These are phyloP conservation scores for Picathartes gymnocephalus DNA, from an alignment of 2,113 vertebrate species.

Conservation along the genomic window DNA sequence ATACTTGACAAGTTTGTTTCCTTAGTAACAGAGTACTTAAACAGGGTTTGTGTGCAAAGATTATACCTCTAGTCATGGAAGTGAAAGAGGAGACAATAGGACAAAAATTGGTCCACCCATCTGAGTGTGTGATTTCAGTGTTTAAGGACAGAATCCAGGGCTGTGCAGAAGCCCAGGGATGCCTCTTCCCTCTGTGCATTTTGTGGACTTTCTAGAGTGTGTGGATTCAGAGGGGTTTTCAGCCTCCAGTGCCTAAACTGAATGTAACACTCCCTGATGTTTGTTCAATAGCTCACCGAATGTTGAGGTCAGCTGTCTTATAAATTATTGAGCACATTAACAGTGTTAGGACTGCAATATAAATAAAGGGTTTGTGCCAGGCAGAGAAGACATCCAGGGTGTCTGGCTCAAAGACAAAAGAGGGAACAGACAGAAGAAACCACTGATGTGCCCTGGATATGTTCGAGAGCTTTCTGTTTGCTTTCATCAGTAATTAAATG, in stretches of 20 bases:
- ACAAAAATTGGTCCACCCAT: background rate
- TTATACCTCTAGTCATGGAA: constrained; percentile 56
- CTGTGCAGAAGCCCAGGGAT: background rate
- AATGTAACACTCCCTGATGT: constrained; percentile 58
- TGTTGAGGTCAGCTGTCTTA: constrained; percentile 67
- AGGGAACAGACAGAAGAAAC: background rate
- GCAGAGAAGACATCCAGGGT: background rate
- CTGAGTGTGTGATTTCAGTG: background rate
- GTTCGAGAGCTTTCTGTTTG: background rate
- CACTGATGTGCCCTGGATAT: background rate
- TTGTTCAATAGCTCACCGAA: constrained; percentile 71
- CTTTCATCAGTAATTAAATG: constrained; percentile 20
- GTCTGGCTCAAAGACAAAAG: constrained; percentile 47
- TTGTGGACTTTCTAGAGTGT: background rate
- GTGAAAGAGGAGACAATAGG: constrained; percentile 42
- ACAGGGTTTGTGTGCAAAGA: constrained; percentile 50
- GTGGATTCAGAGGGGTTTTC: constrained; percentile 1
- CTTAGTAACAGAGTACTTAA: constrained; percentile 79
- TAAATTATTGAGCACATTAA: constrained; percentile 72
- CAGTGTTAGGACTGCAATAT: constrained; percentile 47
- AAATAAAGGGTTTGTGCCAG: constrained; percentile 29
- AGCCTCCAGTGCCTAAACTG: background rate
- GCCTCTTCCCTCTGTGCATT: background rate
- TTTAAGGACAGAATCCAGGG: background rate
- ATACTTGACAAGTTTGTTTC: constrained; percentile 78